These are phyloP conservation scores for Myotis brandtii DNA, from an alignment of 2,113 vertebrate species.

Conservation along the genomic window DNA sequence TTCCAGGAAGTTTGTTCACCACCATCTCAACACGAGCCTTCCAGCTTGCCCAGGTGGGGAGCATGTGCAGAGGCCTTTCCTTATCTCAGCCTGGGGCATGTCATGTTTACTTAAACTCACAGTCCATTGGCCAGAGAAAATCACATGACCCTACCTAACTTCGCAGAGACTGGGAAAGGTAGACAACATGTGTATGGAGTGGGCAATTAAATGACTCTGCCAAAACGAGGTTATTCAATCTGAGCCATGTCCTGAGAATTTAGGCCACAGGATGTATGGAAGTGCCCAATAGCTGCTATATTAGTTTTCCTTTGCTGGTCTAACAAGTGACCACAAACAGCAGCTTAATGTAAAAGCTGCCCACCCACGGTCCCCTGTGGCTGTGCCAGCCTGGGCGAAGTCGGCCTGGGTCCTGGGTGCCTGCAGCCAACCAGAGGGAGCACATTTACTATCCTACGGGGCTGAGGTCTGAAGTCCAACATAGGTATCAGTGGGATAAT, in stretches of 20 bases:
- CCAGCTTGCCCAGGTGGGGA: neutral
- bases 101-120: neutral
- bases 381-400: too few species aligned
- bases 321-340: neutral
- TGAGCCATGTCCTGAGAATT: neutral
- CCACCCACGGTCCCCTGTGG: too few species aligned
- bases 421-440: too few species aligned
- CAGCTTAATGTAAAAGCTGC: too few species aligned
- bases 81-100: neutral
- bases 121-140: neutral
- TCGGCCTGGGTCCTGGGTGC: too few species aligned
- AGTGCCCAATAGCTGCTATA: neutral
- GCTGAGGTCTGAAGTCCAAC: neutral
- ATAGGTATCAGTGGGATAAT: neutral
- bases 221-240: neutral
- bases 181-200: accelerated
- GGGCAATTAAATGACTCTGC: neutral
- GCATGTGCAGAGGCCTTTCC: neutral
- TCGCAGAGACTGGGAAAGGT: neutral
- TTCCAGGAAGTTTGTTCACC: neutral
- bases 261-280: neutral
- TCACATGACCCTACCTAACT: neutral
- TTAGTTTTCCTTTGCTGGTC: neutral
- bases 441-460: neutral
- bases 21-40: neutral